phyloP scores from a whole-genome alignment of 1,140 invertebrate species.

The Bombus terrestris region DNA sequence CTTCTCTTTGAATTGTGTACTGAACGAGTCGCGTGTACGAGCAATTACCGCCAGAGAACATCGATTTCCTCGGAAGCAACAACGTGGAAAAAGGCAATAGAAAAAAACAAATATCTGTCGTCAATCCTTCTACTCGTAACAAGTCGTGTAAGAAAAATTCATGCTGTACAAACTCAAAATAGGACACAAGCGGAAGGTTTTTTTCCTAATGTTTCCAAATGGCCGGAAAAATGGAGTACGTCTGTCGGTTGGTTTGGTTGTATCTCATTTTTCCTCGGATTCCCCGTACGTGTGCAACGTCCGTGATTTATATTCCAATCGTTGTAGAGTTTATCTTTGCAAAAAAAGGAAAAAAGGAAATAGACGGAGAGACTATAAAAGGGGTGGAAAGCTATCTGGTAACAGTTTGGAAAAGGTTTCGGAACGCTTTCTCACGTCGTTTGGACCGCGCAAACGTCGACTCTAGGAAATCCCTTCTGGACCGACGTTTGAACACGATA shows the following conservation, averaged over 20 bases:
- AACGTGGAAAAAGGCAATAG: not conserved
- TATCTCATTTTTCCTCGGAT: constrained; percentile 16
- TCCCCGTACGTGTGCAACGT: not conserved
- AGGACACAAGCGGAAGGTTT: no score
- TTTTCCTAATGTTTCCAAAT: not conserved
- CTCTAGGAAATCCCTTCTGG: constrained; percentile 31
- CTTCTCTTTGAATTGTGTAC: not conserved
- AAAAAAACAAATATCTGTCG: not conserved
- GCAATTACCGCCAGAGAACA: not conserved
- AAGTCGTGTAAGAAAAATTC: not conserved
- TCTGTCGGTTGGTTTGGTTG: constrained; percentile 2
- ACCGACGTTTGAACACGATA: constrained; percentile 1
- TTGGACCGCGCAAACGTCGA: constrained; percentile 1
- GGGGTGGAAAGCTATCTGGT: not conserved
- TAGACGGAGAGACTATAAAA: not conserved
- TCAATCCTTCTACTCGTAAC: not conserved
- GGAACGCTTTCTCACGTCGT: constrained; percentile 10
- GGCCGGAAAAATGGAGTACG: not conserved
- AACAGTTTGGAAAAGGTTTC: constrained; percentile 27
- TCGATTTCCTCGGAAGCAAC: not conserved
- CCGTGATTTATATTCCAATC: constrained; percentile 30
- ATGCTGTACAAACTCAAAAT: not conserved
- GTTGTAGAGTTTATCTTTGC: constrained; percentile 36
- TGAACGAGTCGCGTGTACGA: not conserved
- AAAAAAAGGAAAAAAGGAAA: not conserved